Conservation (phyloP, 2,113 vertebrate genomes). For the Natator depressus region DNA sequence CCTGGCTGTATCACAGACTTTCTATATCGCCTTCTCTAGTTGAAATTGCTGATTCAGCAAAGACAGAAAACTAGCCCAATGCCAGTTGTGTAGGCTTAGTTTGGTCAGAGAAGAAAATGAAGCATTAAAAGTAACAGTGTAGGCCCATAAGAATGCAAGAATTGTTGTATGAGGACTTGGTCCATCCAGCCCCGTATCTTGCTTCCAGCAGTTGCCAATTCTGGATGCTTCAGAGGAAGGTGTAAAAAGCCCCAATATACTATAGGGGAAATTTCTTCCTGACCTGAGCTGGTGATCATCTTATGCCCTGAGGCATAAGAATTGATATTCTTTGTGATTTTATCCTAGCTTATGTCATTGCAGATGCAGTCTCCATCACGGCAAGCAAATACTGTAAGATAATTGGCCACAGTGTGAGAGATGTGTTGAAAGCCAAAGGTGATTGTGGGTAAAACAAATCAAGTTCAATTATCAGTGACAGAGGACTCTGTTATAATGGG, state of each 20-base stretch:
- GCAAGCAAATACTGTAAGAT: neutral
- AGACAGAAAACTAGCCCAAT: neutral
- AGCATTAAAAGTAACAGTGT: neutral
- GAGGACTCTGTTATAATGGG: constrained; percentile 23
- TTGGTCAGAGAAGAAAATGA: neutral
- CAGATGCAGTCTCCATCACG: constrained; percentile 19
- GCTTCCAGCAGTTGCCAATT: constrained; percentile 19
- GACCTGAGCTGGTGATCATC: neutral
- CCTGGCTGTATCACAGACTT: neutral
- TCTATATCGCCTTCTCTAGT: neutral
- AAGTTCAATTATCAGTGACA: constrained; percentile 51
- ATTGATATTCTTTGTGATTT: constrained; percentile 33
- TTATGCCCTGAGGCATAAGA: constrained; percentile 20
- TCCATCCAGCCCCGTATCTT: neutral
- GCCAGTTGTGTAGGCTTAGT: neutral
- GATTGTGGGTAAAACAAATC: constrained; percentile 44
- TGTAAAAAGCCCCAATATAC: constrained; percentile 30
- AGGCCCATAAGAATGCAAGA: neutral
- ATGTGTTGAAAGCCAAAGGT: constrained; percentile 60
- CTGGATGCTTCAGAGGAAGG: constrained; percentile 46
- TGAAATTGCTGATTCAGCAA: neutral
- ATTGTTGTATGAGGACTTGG: neutral
- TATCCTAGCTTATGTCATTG: neutral
- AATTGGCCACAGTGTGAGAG: constrained; percentile 45
- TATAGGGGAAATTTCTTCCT: constrained; percentile 27